Percentiles rank a stretch among this genome's conserved stretches.
These are phyloP conservation scores for Perodicticus potto DNA, from an alignment of 2,797 vertebrate species.

Conservation along the genomic window DNA sequence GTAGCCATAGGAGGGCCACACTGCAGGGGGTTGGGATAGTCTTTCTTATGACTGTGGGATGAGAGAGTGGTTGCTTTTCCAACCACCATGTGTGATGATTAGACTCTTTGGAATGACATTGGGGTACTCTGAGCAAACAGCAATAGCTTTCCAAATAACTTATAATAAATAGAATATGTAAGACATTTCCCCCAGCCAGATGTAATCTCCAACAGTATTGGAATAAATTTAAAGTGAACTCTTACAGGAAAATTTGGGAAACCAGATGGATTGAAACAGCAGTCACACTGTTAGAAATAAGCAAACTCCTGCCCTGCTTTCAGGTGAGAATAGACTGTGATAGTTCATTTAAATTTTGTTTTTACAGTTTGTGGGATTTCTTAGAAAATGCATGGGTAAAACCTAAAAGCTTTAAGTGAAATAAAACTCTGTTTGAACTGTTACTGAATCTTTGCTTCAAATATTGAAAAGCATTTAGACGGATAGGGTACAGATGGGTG, in stretches of 20 bases:
- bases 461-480: neutral
- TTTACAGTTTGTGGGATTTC: constrained; percentile 26
- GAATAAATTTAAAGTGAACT: constrained; percentile 72
- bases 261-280: constrained; percentile 2
- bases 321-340: constrained; percentile 36
- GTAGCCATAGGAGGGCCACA: constrained; percentile 48
- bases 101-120: constrained; percentile 71
- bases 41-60: constrained; percentile 59
- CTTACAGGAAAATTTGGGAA: constrained; percentile 44
- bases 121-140: constrained; percentile 67
- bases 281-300: neutral
- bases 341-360: constrained; percentile 41
- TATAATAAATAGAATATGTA: constrained; percentile 78
- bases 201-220: constrained; percentile 46
- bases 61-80: constrained; percentile 71
- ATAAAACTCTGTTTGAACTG: neutral
- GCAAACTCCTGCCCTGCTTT: neutral
- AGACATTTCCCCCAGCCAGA: constrained; percentile 61
- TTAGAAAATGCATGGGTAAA: constrained; percentile 43
- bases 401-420: neutral
- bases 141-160: constrained; percentile 71
- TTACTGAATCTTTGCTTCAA: constrained; percentile 51
- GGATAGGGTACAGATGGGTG: neutral
- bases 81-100: constrained; percentile 76
- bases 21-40: constrained; percentile 41